Evolutionary conservation across 2,113 vertebrate genomes (phyloP), one percentile per base, ranked within the genome.

Genomic region (Rhinolophus sinicus): DNA sequence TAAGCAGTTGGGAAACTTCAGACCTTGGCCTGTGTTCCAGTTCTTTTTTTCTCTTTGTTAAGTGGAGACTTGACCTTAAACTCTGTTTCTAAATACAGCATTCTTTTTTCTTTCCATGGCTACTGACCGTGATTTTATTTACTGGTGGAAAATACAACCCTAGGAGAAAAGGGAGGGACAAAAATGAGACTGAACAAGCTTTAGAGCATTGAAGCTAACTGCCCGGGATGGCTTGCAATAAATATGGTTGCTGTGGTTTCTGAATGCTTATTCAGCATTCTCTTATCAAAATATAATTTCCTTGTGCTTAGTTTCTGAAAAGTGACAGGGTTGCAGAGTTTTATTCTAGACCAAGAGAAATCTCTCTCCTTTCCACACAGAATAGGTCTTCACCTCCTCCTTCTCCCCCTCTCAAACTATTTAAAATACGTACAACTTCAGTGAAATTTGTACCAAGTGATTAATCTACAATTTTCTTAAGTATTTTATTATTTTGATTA

Each of bases 31-130:
- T 72, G 13, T 70, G 13, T 77, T 93, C 47, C 67, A 67, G 22
- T 54, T 50, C 15, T 93, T 84, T 89, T 64, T 76, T 92, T 88
- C 72, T 93, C 15, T 94, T 84, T 38, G 26, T 69, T 67, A 97
- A 81, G 21, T 89, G 78, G 12, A 88, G 50, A 88, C 73, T 95
- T 96, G 83, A 94, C 60, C 67, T 83, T 93, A 76, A 82, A 54
- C 38, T 82, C 54, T 93, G 14, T 70, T 92, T 89, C 83, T 82
- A 97, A 93, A 92, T 69, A 33, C 12, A 81, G 9, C 28, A 89
- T 77, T 93, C 13, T 88, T 70, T 85, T 70, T 52, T 50, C 70
- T 77, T 81, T 47, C 47, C 13, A 54, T 88, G n/a, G 40, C 38
- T 90, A 54, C 47, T 83, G 40, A 75, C 64, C 50, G 28, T 62